Base-by-base conservation (phyloP, 2,888 invertebrate genomes). In the Prionchulus punctatus region DNA sequence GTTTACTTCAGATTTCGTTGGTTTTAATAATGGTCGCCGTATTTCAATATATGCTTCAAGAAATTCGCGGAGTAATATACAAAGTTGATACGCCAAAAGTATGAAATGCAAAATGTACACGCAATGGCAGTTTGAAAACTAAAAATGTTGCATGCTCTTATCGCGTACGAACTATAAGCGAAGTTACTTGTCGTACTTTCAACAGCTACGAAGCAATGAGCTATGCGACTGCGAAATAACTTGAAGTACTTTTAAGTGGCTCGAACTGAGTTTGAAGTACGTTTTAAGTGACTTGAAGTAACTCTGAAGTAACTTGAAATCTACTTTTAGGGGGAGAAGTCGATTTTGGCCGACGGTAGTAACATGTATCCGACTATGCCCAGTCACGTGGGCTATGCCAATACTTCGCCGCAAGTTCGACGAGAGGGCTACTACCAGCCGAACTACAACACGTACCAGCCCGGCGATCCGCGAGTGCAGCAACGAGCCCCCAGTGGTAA, bases 21-120 rank as follows among this genome's bases (percentile, higher is more conserved):
- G 60, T 66, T 57, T 60, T 69, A 58, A 60, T 69, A 28, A 62
- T 69, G 28, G 60, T 69, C 43, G 69, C 69, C 59, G 69, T 68
- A 55, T 69, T 68, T 62, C 69, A 70, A 56, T 60, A 65, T 49
- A 68, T 70, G 43, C 63, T 66, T 60, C 64, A 67, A 55, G 59
- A 63, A 54, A 63, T 57, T 25, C 45, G 52, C 21, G 55, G 43
- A 7, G 18, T 31, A 12, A 25, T 31, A 2, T 53, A 53, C 53
- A 42, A 26, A 21, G 43, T 12, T 15, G 27, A 23, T 28, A 7
- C 7, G 36, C 12, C 18, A 36, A 36, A 18, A 7, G 18, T 36
- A 12, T 36, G 12, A 7, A 23, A 45, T 36, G 36, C 36, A 7
- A 7, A 36, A 36, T 18, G 36, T 36, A 36, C 18, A 18, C 36